These are phyloP conservation scores for Acrobeloides nanus DNA, from an alignment of 2,888 invertebrate species.

Conservation along the genomic window DNA sequence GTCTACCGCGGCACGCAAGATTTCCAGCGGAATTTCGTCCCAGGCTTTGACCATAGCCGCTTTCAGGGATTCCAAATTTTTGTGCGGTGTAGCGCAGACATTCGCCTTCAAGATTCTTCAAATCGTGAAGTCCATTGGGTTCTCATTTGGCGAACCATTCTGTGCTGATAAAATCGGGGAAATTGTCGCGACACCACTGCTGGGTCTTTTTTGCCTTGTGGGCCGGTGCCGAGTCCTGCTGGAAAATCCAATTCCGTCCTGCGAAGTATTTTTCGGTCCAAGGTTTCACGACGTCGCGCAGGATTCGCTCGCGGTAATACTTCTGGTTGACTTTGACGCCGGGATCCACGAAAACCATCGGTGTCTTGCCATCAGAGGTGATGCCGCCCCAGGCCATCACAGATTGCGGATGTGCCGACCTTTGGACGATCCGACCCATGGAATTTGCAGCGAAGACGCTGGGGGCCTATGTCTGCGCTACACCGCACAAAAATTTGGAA, in stretches of 20 bases:
- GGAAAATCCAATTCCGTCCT: constrained; percentile 9
- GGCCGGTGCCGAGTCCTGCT: constrained; percentile 17
- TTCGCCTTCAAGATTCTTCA: constrained; percentile 12
- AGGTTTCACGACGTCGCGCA: constrained; percentile 5
- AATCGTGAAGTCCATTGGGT: constrained; percentile 12
- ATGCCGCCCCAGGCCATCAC: constrained; percentile 22
- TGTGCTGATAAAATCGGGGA: constrained; percentile 8
- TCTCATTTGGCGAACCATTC: constrained; percentile 11
- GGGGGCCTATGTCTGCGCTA: too few species aligned
- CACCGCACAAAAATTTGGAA: too few species aligned
- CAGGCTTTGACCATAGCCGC: too few species aligned
- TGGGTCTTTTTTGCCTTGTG: constrained; percentile 11
- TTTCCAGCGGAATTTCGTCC: too few species aligned
- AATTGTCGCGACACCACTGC: constrained; percentile 9
- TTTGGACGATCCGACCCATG: too few species aligned
- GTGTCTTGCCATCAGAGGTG: constrained; percentile 12
- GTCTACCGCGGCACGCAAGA: too few species aligned
- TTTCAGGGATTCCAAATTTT: too few species aligned
- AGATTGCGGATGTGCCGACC: constrained; percentile 14
- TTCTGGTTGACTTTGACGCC: constrained; percentile 16
- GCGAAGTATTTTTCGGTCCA: constrained; percentile 8
- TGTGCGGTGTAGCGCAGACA: constrained; percentile 14
- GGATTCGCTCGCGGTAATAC: constrained; percentile 3
- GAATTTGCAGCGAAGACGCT: neutral
- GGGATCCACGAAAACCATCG: constrained; percentile 17